Evolutionary conservation across 2,888 invertebrate genomes (phyloP).

Genomic region (Lasioglossum pauxillum): DNA sequence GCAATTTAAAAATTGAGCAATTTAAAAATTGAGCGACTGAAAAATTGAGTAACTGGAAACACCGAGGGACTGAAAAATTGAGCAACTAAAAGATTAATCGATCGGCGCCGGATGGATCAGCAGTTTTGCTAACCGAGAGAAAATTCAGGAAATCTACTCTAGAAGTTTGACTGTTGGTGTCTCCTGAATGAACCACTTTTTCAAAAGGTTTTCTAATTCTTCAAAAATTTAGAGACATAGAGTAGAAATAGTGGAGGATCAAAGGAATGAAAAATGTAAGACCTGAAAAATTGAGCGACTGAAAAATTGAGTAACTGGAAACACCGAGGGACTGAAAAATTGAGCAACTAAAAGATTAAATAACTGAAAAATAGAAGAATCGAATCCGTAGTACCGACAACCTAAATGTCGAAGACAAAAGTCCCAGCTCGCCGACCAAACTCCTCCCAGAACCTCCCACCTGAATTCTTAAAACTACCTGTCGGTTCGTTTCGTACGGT

Average conservation of each 20-base stretch:
- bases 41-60: no score
- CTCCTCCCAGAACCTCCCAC: not conserved
- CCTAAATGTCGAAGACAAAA: not conserved
- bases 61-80: no score
- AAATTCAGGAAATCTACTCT: not conserved
- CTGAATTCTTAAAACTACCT: not conserved
- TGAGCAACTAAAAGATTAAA: not conserved
- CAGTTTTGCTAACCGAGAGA: not conserved
- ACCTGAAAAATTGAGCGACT: not conserved
- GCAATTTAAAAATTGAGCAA: not conserved
- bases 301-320: no score
- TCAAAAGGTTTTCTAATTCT: not conserved
- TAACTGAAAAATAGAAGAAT: not conserved
- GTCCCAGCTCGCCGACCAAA: not conserved
- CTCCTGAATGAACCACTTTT: not conserved
- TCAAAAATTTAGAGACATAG: not conserved
- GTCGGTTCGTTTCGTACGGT: slow-evolving; percentile 24
- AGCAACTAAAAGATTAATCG: no score
- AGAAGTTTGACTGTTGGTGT: not conserved
- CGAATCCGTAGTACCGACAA: not conserved
- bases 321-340: no score
- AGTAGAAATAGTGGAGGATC: not conserved
- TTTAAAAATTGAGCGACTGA: no score
- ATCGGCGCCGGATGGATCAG: not conserved
- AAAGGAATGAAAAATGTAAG: not conserved